Evolutionary conservation across 2,888 invertebrate genomes (phyloP).

Genomic region (Notodonta ziczac): DNA sequence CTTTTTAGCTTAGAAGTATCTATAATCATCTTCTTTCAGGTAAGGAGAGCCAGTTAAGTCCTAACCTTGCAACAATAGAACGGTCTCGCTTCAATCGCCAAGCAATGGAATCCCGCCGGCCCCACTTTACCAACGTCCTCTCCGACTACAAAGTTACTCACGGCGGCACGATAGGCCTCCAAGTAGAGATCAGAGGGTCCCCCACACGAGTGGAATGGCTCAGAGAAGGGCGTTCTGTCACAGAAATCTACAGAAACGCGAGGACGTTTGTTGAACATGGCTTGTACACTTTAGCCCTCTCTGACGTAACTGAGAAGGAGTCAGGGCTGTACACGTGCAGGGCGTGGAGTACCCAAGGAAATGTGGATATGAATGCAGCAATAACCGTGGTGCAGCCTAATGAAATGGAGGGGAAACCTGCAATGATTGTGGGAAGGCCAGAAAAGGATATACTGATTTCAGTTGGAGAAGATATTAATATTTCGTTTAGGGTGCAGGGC

Average conservation of each 20-base stretch:
- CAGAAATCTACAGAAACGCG: conserved; percentile 85
- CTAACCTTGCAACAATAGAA: conserved; percentile 64
- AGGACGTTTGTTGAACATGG: conserved; percentile 87
- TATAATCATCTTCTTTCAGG: conserved; percentile 47
- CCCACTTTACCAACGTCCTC: conserved; percentile 88
- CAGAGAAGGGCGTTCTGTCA: conserved; percentile 85
- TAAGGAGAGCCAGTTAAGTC: conserved; percentile 57
- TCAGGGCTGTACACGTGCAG: conserved; percentile 91
- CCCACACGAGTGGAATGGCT: conserved; percentile 92
- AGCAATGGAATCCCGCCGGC: conserved; percentile 82
- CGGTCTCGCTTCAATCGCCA: conserved; percentile 63
- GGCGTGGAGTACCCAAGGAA: conserved; percentile 89
- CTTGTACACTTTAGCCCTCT: conserved; percentile 89
- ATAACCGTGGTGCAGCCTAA: conserved; percentile 88
- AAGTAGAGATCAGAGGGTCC: conserved; percentile 90
- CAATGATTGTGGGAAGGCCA: conserved; percentile 91
- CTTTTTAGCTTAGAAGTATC: too few species aligned
- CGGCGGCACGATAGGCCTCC: conserved; percentile 92
- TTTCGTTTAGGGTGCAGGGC: conserved; percentile 92
- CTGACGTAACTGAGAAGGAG: conserved; percentile 89
- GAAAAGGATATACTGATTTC: conserved; percentile 90
- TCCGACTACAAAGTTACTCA: conserved; percentile 89
- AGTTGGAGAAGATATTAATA: conserved; percentile 91
- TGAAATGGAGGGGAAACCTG: conserved; percentile 88
- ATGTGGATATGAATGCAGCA: conserved; percentile 89